These are phyloP conservation scores for Halictus ligatus DNA, from an alignment of 2,888 invertebrate genomes.

Conservation along the genomic window DNA sequence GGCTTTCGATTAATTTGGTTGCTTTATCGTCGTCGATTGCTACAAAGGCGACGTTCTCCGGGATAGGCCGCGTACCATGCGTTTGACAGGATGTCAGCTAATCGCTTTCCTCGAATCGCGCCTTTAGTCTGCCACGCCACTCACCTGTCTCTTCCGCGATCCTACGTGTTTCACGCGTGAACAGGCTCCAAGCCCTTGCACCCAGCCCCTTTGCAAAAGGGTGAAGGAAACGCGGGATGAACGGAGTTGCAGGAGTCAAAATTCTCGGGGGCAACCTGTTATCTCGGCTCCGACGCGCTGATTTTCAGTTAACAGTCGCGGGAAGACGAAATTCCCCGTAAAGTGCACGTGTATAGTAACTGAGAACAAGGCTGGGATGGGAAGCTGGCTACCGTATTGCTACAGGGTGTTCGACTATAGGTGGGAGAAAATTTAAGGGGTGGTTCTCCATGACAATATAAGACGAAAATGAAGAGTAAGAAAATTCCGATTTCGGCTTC, in stretches of 20 bases:
- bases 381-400: background rate
- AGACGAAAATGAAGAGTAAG: too few species aligned
- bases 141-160: constrained; percentile 55
- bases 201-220: background rate
- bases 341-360: background rate
- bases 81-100: constrained; percentile 70
- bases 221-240: background rate
- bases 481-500: too few species aligned
- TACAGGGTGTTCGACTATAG: background rate
- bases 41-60: constrained; percentile 28
- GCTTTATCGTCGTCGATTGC: constrained; percentile 56
- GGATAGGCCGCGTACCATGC: constrained; percentile 52
- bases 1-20: constrained; percentile 77
- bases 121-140: constrained; percentile 49
- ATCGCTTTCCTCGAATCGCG: constrained; percentile 62
- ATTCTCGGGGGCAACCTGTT: background rate
- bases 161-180: constrained; percentile 42
- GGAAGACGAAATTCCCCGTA: background rate
- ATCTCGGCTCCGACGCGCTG: constrained; percentile 21
- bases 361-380: background rate
- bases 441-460: too few species aligned
- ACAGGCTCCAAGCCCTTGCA: constrained; percentile 6
- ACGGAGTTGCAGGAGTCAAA: constrained; percentile 23
- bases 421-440: too few species aligned
- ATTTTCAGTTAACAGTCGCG: background rate